These are phyloP conservation scores for Cecropterus lyciades DNA, from an alignment of 1,140 invertebrate species.

Conservation along the genomic window DNA sequence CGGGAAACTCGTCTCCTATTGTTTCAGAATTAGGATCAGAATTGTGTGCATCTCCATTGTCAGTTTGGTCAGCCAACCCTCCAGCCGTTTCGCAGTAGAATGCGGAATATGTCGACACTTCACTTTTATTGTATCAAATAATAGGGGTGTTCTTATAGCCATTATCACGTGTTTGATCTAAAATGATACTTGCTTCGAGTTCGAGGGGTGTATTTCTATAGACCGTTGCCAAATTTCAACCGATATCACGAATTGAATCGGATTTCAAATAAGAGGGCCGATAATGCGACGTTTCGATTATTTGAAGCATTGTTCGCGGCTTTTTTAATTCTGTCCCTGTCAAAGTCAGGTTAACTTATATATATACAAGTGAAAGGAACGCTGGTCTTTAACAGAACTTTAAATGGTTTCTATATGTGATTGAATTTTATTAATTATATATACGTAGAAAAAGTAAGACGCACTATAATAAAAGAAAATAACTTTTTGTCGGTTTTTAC, in stretches of 20 bases:
- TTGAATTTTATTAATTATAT: no score
- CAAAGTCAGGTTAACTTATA: conserved; percentile 35
- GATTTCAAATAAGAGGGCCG: conserved; percentile 52
- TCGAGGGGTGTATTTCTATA: conserved; percentile 62
- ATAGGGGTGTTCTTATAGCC: conserved; percentile 82
- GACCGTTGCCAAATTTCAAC: conserved; percentile 50
- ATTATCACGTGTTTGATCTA: conserved; percentile 84
- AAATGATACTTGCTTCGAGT: conserved; percentile 77
- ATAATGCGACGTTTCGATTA: conserved; percentile 48
- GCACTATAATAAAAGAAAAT: no score
- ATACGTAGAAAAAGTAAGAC: no score
- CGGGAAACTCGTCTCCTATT: conserved; percentile 41
- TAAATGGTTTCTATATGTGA: background rate
- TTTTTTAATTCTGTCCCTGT: conserved; percentile 43
- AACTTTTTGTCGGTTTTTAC: no score
- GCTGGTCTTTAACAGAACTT: no score
- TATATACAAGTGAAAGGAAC: conserved; percentile 3
- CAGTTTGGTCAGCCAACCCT: conserved; percentile 59
- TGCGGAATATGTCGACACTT: conserved; percentile 83
- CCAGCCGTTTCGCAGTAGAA: conserved; percentile 72
- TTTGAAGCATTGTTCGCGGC: conserved; percentile 49
- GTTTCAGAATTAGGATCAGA: conserved; percentile 38
- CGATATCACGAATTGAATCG: conserved; percentile 60
- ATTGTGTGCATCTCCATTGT: conserved; percentile 35
- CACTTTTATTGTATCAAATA: conserved; percentile 84